phyloP scores from a whole-genome alignment of 2,797 vertebrate species.

The Epinephelus malabaricus region DNA sequence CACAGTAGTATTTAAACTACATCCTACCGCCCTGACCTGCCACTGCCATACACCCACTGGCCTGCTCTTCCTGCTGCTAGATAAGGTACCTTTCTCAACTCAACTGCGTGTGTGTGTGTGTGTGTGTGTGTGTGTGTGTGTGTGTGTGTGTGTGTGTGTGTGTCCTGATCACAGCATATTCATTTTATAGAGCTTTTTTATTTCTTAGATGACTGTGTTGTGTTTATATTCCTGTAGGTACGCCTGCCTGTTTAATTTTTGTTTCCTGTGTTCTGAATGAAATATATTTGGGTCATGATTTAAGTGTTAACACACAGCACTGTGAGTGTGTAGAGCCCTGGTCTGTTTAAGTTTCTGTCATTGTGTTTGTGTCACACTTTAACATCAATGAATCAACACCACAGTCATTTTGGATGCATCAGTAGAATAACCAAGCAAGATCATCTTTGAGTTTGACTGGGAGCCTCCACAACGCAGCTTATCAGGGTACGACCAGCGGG shows the following conservation, averaged over 20 bases:
- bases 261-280: neutral
- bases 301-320: neutral
- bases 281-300: conserved; percentile 1
- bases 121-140: conserved; percentile 27
- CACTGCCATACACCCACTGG: too few species aligned
- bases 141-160: conserved; percentile 64
- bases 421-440: neutral
- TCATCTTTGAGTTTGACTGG: conserved; percentile 2
- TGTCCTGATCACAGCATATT: neutral
- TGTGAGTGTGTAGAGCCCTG: neutral
- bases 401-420: too few species aligned
- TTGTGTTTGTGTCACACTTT: neutral
- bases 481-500: too few species aligned
- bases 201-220: neutral
- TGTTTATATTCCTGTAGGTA: neutral
- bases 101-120: conserved; percentile 17
- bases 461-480: neutral
- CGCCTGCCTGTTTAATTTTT: neutral
- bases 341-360: neutral
- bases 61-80: conserved; percentile 48
- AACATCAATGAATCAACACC: too few species aligned
- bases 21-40: conserved; percentile 9
- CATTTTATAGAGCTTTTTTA: neutral
- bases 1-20: conserved; percentile 19
- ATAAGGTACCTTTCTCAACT: conserved; percentile 54